Evolutionary conservation across 1,140 invertebrate species (phyloP).

Genomic region (Battus philenor): DNA sequence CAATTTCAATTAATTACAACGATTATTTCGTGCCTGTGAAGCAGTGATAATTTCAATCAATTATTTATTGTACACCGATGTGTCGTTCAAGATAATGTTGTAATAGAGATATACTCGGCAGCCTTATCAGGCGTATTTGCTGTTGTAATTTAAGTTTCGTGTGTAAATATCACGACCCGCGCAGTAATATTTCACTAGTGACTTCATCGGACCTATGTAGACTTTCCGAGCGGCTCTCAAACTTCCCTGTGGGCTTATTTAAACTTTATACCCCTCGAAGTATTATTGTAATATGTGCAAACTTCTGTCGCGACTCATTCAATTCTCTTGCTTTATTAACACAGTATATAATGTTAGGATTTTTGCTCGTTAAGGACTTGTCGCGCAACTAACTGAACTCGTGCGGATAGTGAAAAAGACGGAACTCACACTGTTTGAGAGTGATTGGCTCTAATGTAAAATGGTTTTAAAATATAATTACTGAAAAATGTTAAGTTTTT

Average conservation of each 20-base stretch:
- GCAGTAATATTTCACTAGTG: background rate
- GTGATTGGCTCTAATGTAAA: too few relatives aligned
- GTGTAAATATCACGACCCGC: conserved; percentile 1
- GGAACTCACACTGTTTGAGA: too few relatives aligned
- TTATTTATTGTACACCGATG: too few relatives aligned
- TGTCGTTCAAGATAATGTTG: too few relatives aligned
- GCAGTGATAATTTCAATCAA: too few relatives aligned
- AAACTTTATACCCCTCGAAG: conserved; percentile 11
- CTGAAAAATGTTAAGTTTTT: too few relatives aligned
- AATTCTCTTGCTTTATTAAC: conserved; percentile 10
- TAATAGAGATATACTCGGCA: too few relatives aligned
- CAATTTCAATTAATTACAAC: too few relatives aligned
- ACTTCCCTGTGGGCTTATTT: conserved; percentile 12
- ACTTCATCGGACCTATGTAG: conserved; percentile 3
- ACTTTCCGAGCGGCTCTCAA: conserved; percentile 4
- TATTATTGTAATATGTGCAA: conserved; percentile 15
- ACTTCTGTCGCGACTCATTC: conserved; percentile 9
- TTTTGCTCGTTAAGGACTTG: conserved; percentile 1
- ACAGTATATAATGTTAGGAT: background rate
- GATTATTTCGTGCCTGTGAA: too few relatives aligned
- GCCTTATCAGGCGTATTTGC: too few relatives aligned
- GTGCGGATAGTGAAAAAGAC: too few relatives aligned
- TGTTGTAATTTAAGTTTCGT: background rate
- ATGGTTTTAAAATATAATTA: too few relatives aligned
- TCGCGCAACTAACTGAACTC: background rate